Evolutionary conservation across 2,113 vertebrate species (phyloP), one percentile per base, ranked within the genome.

Genomic region (Thymallus thymallus): DNA sequence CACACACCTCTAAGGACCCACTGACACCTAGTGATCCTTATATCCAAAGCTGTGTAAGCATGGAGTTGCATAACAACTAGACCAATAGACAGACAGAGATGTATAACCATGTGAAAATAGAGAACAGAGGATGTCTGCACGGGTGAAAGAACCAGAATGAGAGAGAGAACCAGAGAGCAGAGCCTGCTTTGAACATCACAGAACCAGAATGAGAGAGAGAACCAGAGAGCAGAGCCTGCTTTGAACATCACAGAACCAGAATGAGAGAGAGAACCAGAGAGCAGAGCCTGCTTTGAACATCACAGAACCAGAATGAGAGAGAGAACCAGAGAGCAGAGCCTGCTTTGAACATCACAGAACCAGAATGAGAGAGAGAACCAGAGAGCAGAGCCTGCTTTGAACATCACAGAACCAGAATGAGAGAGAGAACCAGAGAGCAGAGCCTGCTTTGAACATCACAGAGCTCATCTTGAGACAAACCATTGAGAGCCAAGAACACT

Each of bases 271-370:
- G 45, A 18, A 18, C 45, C 41, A 51, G 61, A 66, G 69, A 55
- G 6, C 55, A 71, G 29, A 35, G 24, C 22, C 56, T 63, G 70
- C 70, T 72, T 72, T 72, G 24, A n/a, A 62, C 58, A 63, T 72
- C 70, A 69, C 65, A 70, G 22, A 72, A n/a, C n/a, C n/a, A n/a
- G n/a, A n/a, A 12, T 41, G 35, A 41, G 35, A 10, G 23, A 7
- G 23, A 23, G 45, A 18, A 18, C 45, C 41, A 51, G 61, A 66
- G 69, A 55, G 6, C 55, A 71, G 29, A 35, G 24, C 22, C 56
- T 63, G 70, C 70, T 72, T 72, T 72, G 24, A n/a, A 62, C 58
- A 63, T 72, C 70, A 69, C 65, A 70, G 22, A 72, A n/a, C n/a
- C n/a, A n/a, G n/a, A n/a, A 12, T 41, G 35, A 41, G 35, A 10